Evolutionary conservation across 2,113 vertebrate species (phyloP).

Genomic region (Rhizomys pruinosus): DNA sequence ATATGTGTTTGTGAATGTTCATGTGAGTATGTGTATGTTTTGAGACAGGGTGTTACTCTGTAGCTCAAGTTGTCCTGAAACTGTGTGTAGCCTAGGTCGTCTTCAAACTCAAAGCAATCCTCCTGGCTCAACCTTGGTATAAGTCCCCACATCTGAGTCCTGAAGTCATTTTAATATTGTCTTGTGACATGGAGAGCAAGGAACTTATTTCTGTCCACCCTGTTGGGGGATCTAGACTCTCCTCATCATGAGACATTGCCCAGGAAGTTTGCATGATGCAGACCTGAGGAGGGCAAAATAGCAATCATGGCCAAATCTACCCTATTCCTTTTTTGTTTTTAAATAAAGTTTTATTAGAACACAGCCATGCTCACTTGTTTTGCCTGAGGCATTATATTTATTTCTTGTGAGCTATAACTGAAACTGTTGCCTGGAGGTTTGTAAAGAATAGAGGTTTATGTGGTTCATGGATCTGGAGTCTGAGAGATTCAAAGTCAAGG

Average conservation of each 20-base stretch:
- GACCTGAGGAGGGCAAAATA: background rate
- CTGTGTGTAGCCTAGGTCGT: background rate
- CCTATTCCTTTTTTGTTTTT: background rate
- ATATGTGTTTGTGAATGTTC: background rate
- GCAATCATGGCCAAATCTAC: background rate
- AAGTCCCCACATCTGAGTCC: background rate
- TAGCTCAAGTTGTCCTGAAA: background rate
- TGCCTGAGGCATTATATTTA: background rate
- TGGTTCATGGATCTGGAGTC: background rate
- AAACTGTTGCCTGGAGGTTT: background rate
- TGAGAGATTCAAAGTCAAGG: background rate
- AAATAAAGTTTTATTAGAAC: background rate
- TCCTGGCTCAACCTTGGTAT: background rate
- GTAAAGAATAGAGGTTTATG: background rate
- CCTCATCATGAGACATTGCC: background rate
- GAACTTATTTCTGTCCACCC: background rate
- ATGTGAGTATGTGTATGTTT: background rate
- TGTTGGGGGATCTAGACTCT: background rate
- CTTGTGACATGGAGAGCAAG: background rate
- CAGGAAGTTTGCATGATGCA: background rate
- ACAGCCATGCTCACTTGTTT: background rate
- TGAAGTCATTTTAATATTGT: background rate
- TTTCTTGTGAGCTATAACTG: background rate
- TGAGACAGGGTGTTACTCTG: background rate
- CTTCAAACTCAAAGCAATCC: background rate